Evolutionary conservation across 1,140 invertebrate genomes (phyloP), one percentile per base, ranked within the genome.

Genomic region (Trachymyrmex septentrionalis): DNA sequence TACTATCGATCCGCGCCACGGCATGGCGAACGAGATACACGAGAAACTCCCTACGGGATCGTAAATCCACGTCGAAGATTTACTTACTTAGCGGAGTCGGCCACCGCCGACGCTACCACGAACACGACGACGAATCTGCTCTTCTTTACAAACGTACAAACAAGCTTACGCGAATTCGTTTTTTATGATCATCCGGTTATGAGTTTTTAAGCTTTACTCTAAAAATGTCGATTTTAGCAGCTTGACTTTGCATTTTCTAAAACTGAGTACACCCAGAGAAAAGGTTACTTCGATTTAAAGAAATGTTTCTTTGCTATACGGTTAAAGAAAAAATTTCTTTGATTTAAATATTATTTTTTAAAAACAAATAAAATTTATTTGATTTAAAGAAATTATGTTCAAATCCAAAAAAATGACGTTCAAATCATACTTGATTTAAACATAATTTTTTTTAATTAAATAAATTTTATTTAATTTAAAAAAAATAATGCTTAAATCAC

Each of bases 41-140:
- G 34, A 55, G 19, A 53, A 38, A 75, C 72, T 78, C 87, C 59
- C 80, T 30, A 34, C 50, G 73, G 63, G 80, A 87, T 87, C 87
- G 89, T 90, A 90, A 90, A 90, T 90, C 85, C 73, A 81, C 78
- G 88, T 87, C 80, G 77, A 90, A 90, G 89, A 90, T 90, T 90
- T 90, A 90, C 87, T 90, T 90, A 90, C 87, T 90, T 90, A 87
- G 63, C 38, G 50, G 38, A 85, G 82, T 59, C 66, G 82, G 59
- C 82, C 66, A 38, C 19, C 38, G 30, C 69, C 19, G 87, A 50
- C 53, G 10, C 34, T 24, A 59, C 38, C 50, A 19, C 80, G 55
- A 76, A n/a, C 53, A 84, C 80, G 69, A 48, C 67, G 71, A 87
- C 73, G 69, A 87, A 88, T 87, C 69, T 84, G 53, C 24, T 14